Evolutionary conservation across 2,797 vertebrate genomes (phyloP).

Genomic region (Acanthis flammea): DNA sequence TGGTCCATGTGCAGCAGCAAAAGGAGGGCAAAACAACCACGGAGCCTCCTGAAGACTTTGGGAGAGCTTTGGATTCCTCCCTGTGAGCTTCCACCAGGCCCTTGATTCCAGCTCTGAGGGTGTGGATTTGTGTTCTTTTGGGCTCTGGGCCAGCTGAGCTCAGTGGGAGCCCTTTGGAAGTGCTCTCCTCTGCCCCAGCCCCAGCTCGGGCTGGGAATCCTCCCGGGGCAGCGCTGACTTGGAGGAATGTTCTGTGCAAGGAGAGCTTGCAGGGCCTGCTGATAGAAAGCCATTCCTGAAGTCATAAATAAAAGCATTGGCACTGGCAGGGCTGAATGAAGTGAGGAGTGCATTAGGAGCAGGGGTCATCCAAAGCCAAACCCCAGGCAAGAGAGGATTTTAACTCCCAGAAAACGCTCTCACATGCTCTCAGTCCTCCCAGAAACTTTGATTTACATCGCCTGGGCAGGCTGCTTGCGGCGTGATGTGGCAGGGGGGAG

Average conservation of each 20-base stretch:
- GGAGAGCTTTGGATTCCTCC: background rate
- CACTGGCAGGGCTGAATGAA: constrained; percentile 28
- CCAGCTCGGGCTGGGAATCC: background rate
- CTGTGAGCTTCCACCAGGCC: background rate
- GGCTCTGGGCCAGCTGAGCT: constrained; percentile 1
- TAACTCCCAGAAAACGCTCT: background rate
- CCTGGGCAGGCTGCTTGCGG: background rate
- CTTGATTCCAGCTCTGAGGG: background rate
- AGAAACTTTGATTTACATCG: background rate
- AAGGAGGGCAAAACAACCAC: background rate
- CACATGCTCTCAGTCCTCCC: background rate
- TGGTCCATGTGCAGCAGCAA: background rate
- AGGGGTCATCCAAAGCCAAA: constrained; percentile 7
- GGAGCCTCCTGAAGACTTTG: background rate
- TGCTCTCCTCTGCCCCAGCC: background rate
- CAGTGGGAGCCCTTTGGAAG: constrained; percentile 38
- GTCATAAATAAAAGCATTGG: constrained; percentile 28
- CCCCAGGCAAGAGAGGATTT: background rate
- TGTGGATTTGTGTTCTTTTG: background rate
- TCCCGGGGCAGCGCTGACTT: background rate
- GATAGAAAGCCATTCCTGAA: constrained; percentile 10
- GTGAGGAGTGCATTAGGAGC: constrained; percentile 46
- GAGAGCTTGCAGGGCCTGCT: constrained; percentile 5
- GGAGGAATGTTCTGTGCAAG: background rate
- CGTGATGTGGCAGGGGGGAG: background rate